Conservation (phyloP, 2,113 vertebrate species). For the Arvicanthis niloticus region DNA sequence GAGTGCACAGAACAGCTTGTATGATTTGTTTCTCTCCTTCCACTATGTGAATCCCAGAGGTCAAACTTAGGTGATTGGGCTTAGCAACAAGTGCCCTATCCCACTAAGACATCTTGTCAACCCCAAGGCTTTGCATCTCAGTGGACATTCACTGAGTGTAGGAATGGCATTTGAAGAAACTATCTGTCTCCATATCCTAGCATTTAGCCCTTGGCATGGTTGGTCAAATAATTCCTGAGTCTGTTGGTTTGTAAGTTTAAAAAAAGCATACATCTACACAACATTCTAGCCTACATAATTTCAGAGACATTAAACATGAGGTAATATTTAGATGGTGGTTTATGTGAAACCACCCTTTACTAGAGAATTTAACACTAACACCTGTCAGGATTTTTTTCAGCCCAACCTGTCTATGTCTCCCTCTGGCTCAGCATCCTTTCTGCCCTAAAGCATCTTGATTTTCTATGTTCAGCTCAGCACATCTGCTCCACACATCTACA, state of each 20-base stretch:
- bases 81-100: not conserved
- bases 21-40: not conserved
- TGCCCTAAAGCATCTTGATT: not conserved
- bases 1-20: not conserved
- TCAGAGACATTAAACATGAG: conserved; percentile 9
- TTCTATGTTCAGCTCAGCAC: not conserved
- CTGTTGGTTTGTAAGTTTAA: not conserved
- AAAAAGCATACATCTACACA: not conserved
- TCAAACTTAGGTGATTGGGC: too few species aligned
- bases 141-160: not conserved
- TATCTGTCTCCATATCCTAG: not conserved
- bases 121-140: not conserved
- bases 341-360: not conserved
- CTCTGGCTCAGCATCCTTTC: not conserved
- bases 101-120: not conserved
- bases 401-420: not conserved
- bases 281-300: conserved; percentile 5
- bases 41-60: not conserved
- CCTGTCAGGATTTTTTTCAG: not conserved
- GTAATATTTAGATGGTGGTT: conserved; percentile 2
- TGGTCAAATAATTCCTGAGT: not conserved
- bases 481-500: not conserved
- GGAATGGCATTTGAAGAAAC: not conserved
- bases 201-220: not conserved
- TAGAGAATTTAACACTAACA: not conserved